Percentiles rank a stretch among this genome's conserved stretches.
These are phyloP conservation scores for Oreotrochilus melanogaster DNA, from an alignment of 2,113 vertebrate genomes.

Conservation along the genomic window DNA sequence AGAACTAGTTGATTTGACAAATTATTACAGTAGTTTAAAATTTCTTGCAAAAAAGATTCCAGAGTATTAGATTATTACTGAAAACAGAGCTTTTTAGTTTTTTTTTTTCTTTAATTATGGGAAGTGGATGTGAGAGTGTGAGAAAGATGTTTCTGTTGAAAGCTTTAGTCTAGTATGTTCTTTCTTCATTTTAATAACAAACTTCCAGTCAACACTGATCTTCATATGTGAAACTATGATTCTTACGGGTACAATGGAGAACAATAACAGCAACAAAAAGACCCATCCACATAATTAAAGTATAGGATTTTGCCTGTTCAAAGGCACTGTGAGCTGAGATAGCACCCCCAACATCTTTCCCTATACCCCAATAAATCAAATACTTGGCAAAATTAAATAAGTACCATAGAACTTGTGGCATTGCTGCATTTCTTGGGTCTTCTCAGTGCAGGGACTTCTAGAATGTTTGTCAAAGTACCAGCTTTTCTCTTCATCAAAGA, in stretches of 20 bases:
- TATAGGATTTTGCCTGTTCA: neutral
- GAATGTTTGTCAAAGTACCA: slow-evolving; percentile 88
- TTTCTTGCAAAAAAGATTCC: neutral
- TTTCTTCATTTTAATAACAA: neutral
- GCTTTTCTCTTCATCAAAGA: slow-evolving; percentile 94
- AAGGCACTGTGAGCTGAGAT: neutral
- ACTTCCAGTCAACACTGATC: neutral
- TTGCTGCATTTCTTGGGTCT: slow-evolving; percentile 55
- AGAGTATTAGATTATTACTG: neutral
- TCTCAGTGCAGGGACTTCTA: slow-evolving; percentile 67
- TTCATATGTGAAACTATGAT: neutral
- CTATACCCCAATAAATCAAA: neutral
- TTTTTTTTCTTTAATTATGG: neutral
- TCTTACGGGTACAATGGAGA: neutral
- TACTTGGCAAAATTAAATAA: neutral
- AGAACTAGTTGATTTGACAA: neutral
- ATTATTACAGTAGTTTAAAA: neutral
- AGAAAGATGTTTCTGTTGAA: neutral
- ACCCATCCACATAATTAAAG: fast-evolving
- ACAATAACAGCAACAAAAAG: neutral
- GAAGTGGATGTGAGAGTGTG: neutral
- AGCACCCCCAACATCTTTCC: neutral
- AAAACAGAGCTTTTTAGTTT: neutral
- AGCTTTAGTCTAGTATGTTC: neutral
- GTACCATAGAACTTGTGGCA: slow-evolving; percentile 88